These are phyloP conservation scores for Scortum barcoo DNA, from an alignment of 2,113 vertebrate genomes.

Conservation along the genomic window DNA sequence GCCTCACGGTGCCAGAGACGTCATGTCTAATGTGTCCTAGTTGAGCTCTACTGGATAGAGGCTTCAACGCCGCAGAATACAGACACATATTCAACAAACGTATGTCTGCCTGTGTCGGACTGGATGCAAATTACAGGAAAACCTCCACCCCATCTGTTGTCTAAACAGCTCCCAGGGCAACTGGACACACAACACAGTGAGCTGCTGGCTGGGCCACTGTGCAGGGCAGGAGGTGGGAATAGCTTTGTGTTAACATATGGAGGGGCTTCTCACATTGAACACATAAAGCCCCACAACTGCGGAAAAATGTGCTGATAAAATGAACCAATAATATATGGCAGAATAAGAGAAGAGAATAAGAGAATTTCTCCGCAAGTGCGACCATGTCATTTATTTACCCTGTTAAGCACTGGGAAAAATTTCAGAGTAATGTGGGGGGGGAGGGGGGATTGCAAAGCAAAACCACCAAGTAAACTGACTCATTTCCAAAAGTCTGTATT, in stretches of 20 bases:
- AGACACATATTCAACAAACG: slow-evolving; percentile 19
- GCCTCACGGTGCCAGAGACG: not conserved
- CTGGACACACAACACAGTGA: slow-evolving; percentile 42
- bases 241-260: not conserved
- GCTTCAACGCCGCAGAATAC: not conserved
- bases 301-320: not conserved
- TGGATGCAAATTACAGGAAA: slow-evolving; percentile 56
- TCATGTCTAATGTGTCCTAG: not conserved
- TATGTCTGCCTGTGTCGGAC: not conserved
- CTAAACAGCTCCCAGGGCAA: slow-evolving; percentile 20
- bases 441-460: not conserved
- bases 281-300: not conserved
- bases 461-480: not conserved
- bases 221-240: slow-evolving; percentile 22
- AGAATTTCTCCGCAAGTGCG: not conserved
- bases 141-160: slow-evolving; percentile 30
- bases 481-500: not conserved
- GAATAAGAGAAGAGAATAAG: too few relatives aligned
- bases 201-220: slow-evolving; percentile 26
- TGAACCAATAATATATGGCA: not conserved
- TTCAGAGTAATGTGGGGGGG: not conserved
- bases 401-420: not conserved
- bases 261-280: slow-evolving; percentile 1
- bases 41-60: not conserved
- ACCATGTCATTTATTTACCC: not conserved